phyloP scores from a whole-genome alignment of 2,113 vertebrate species.

The Pteropus alecto region DNA sequence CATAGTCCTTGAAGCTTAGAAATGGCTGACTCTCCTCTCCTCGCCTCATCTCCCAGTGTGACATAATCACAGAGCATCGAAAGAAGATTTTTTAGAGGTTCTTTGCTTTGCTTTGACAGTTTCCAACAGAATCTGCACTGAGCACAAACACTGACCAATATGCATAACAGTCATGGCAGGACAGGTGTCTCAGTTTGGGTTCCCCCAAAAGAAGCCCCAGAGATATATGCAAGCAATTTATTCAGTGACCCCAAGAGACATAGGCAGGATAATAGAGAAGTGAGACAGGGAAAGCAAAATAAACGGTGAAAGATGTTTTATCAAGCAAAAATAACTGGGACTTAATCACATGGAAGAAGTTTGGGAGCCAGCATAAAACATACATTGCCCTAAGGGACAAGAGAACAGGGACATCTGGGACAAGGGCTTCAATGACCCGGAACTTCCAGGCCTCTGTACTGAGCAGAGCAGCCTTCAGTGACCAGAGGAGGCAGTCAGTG shows the following conservation, averaged over 20 bases:
- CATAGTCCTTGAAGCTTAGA: background rate
- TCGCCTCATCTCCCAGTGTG: background rate
- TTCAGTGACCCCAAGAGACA: background rate
- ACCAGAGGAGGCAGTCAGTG: background rate
- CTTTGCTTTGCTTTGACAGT: background rate
- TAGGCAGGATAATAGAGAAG: background rate
- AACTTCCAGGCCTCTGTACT: too few species aligned
- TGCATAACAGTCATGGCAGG: background rate
- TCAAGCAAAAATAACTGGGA: background rate
- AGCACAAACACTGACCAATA: background rate
- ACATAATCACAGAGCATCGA: background rate
- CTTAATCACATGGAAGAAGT: background rate
- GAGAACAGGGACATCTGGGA: background rate
- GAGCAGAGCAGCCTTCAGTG: background rate
- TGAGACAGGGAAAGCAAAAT: background rate
- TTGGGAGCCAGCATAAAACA: background rate
- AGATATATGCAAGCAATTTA: background rate
- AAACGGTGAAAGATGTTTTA: background rate
- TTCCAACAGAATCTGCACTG: background rate
- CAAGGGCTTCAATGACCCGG: background rate
- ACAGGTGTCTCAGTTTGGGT: background rate
- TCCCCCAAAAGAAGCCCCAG: background rate
- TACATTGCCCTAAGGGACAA: background rate
- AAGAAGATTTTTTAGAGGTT: background rate
- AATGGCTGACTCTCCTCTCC: background rate